These are phyloP conservation scores for Hyposoter didymator DNA, from an alignment of 2,888 invertebrate species.

Conservation along the genomic window DNA sequence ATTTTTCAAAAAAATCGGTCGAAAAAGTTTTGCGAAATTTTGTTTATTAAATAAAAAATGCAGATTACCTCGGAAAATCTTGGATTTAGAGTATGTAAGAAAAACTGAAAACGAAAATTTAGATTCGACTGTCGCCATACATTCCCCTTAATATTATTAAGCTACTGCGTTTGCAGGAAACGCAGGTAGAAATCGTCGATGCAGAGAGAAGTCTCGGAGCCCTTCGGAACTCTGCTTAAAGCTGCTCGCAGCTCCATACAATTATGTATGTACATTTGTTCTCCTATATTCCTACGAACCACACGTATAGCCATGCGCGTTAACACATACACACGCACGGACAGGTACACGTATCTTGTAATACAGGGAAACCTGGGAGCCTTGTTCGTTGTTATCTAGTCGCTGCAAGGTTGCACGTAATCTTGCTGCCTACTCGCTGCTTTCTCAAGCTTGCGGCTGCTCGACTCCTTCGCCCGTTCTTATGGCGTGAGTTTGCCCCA, in stretches of 20 bases:
- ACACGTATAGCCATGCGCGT: background rate
- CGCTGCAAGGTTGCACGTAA: constrained; percentile 55
- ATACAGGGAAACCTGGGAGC: constrained; percentile 30
- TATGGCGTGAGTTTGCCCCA: constrained; percentile 46
- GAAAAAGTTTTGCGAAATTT: too few species aligned
- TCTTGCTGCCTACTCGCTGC: constrained; percentile 42
- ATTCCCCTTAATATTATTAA: constrained; percentile 19
- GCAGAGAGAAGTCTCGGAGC: background rate
- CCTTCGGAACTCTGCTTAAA: background rate
- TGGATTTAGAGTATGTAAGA: too few species aligned
- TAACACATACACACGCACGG: background rate
- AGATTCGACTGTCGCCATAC: too few species aligned
- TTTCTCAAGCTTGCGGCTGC: constrained; percentile 49
- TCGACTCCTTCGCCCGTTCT: constrained; percentile 33
- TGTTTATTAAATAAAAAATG: too few species aligned
- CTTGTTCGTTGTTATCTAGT: constrained; percentile 50
- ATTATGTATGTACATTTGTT: constrained; percentile 1
- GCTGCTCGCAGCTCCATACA: constrained; percentile 8
- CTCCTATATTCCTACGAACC: background rate
- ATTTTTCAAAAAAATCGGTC: too few species aligned
- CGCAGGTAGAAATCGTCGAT: constrained; percentile 5
- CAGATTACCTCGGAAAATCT: too few species aligned
- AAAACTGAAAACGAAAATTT: too few species aligned
- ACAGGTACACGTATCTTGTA: background rate
- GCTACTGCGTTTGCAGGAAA: background rate